These are phyloP conservation scores for Yasuhikotakia modesta DNA, from an alignment of 2,797 vertebrate genomes.

Conservation along the genomic window DNA sequence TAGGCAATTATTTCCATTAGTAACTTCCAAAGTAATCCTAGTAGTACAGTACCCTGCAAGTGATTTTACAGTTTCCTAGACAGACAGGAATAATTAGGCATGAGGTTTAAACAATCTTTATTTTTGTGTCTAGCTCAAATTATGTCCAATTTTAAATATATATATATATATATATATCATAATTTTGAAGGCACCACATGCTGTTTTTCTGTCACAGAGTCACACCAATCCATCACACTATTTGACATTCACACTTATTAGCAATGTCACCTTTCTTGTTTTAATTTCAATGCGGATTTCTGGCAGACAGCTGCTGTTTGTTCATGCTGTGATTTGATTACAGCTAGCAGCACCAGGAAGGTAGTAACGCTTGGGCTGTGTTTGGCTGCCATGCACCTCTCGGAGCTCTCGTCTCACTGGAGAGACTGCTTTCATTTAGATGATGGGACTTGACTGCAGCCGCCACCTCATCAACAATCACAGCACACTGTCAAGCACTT, in stretches of 20 bases:
- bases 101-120: constrained; percentile 6
- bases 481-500: constrained; percentile 49
- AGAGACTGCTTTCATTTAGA: constrained; percentile 49
- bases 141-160: no score
- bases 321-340: constrained; percentile 42
- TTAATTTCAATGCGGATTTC: constrained; percentile 5
- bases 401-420: constrained; percentile 45
- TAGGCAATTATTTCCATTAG: no score
- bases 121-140: background rate
- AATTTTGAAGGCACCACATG: constrained; percentile 9
- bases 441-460: constrained; percentile 47
- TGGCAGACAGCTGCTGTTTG: constrained; percentile 37
- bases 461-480: constrained; percentile 56
- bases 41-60: no score
- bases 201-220: constrained; percentile 3
- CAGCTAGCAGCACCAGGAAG: constrained; percentile 22
- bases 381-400: constrained; percentile 33
- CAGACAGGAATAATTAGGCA: background rate
- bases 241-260: constrained; percentile 23
- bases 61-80: background rate
- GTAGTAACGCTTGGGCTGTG: constrained; percentile 29
- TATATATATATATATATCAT: background rate
- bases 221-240: constrained; percentile 7
- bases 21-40: no score
- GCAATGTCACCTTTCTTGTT: constrained; percentile 7